A percentile compares a stretch with the other conserved stretches of the same genome.
Conservation (phyloP, 2,888 invertebrate genomes). For the Himalopsyche anomala region DNA sequence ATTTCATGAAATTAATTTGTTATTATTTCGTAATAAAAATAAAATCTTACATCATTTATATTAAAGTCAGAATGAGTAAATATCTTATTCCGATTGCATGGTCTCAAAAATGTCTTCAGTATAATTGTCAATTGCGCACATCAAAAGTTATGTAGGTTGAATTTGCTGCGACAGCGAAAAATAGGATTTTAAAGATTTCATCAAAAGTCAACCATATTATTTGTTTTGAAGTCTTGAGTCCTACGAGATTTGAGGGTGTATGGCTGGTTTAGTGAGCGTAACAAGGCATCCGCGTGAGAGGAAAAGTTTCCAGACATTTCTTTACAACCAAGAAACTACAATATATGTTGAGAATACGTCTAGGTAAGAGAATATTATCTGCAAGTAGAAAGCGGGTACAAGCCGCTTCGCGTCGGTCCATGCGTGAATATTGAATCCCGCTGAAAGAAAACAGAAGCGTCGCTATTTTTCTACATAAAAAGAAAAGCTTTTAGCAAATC, state of each 20-base stretch:
- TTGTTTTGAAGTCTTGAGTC: conserved; percentile 16
- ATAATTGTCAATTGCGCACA: no score
- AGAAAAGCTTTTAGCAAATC: conserved; percentile 31
- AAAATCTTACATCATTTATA: no score
- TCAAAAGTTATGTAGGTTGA: no score
- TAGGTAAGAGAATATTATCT: neutral
- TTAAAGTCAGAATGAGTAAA: no score
- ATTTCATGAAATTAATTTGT: no score
- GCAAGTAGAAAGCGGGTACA: neutral
- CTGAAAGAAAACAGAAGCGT: conserved; percentile 26
- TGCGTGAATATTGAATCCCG: conserved; percentile 46
- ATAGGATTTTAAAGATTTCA: neutral
- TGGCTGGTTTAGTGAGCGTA: neutral
- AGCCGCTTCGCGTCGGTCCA: conserved; percentile 6
- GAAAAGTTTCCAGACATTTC: conserved; percentile 53
- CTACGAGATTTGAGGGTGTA: neutral
- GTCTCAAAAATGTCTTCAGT: no score
- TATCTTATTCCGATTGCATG: no score
- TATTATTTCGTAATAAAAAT: no score
- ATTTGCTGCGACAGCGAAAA: neutral
- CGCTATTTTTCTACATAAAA: conserved; percentile 25
- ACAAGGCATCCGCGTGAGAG: neutral
- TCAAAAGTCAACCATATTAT: neutral
- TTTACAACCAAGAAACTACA: conserved; percentile 44
- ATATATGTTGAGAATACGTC: neutral